Evolutionary conservation across 1,140 invertebrate species (phyloP).

Genomic region (Drosophila rhopaloa): DNA sequence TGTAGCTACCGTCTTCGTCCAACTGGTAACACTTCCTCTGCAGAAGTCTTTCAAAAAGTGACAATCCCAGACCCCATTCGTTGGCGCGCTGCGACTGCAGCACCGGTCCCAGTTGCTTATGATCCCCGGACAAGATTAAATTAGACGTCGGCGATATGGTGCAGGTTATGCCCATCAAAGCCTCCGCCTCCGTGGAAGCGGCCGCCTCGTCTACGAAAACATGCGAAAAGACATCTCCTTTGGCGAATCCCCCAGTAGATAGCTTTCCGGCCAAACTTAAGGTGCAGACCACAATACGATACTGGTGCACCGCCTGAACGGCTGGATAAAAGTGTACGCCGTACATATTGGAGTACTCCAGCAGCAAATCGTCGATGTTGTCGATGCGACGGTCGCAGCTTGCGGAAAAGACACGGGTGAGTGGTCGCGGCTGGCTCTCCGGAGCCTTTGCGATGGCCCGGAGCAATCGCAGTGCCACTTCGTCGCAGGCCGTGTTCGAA

Average conservation of each 20-base stretch:
- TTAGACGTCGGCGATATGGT: constrained; percentile 80
- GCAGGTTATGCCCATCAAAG: constrained; percentile 88
- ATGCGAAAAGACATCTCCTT: constrained; percentile 87
- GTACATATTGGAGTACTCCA: constrained; percentile 78
- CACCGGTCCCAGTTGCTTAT: constrained; percentile 92
- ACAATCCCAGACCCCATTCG: constrained; percentile 85
- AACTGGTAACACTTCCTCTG: constrained; percentile 85
- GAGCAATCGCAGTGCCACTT: constrained; percentile 87
- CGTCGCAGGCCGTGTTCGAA: constrained; percentile 92
- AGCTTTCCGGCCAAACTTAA: constrained; percentile 86
- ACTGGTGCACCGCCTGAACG: constrained; percentile 72
- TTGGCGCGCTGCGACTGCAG: constrained; percentile 86
- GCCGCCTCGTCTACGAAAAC: constrained; percentile 95
- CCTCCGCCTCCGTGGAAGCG: constrained; percentile 92
- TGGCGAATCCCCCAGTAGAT: constrained; percentile 87
- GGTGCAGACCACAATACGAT: constrained; percentile 69
- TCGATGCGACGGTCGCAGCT: constrained; percentile 84
- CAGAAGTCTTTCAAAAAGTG: constrained; percentile 87
- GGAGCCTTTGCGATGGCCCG: constrained; percentile 70
- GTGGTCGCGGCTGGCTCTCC: constrained; percentile 33
- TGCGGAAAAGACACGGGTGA: constrained; percentile 85
- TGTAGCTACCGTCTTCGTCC: constrained; percentile 85
- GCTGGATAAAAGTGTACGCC: constrained; percentile 70
- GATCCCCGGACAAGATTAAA: constrained; percentile 93
- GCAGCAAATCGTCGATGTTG: constrained; percentile 71